Percentiles rank a stretch among this genome's conserved stretches.
These are phyloP conservation scores for Papilio aristodemus DNA, from an alignment of 1,140 invertebrate genomes.

Conservation along the genomic window DNA sequence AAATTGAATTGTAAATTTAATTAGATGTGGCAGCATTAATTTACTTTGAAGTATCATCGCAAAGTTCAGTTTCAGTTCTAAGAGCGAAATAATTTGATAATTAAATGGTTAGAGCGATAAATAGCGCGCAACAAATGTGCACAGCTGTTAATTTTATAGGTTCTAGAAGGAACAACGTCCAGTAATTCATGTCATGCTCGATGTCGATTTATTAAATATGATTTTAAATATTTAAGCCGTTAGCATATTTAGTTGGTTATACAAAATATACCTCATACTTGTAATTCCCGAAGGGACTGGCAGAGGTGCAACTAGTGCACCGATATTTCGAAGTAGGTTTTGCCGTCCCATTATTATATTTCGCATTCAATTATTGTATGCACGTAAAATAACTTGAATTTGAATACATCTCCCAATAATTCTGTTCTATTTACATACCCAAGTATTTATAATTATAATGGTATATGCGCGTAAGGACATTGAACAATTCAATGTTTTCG, in stretches of 20 bases:
- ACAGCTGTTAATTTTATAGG: conserved; percentile 20
- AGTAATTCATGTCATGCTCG: not conserved
- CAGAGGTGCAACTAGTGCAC: no score
- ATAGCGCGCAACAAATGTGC: conserved; percentile 7
- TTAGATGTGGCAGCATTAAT: conserved; percentile 6
- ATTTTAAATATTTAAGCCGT: no score
- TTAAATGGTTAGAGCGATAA: conserved; percentile 22
- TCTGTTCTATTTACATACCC: no score
- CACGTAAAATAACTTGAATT: no score
- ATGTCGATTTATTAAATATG: no score
- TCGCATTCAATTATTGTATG: no score
- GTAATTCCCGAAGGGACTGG: no score
- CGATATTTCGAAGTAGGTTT: no score
- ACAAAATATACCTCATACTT: no score
- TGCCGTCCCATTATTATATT: no score
- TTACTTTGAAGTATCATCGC: not conserved
- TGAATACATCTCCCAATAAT: no score
- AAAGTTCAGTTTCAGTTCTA: conserved; percentile 17
- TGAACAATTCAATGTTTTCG: not conserved
- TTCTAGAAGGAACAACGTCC: conserved; percentile 1
- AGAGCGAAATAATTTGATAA: conserved; percentile 18
- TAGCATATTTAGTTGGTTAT: no score
- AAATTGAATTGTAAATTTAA: conserved; percentile 21
- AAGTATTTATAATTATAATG: not conserved
- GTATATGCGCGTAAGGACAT: not conserved